Conservation (phyloP, 2,113 vertebrate species). For the Brienomyrus longianalis region DNA sequence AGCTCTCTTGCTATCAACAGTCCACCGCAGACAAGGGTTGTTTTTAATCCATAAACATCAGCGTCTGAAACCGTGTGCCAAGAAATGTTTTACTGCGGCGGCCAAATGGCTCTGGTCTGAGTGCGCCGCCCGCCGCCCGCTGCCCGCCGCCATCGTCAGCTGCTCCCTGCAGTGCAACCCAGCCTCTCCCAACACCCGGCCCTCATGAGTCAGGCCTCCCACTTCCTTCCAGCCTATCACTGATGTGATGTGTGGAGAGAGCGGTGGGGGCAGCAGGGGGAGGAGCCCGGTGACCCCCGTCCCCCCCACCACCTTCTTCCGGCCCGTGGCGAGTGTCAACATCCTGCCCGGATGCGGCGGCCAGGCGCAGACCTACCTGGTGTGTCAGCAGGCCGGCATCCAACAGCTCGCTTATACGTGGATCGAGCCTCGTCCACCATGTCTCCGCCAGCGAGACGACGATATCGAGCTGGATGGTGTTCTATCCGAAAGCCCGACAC, state of each 20-base stretch:
- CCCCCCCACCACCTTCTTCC: background rate
- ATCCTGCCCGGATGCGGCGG: conserved; percentile 28
- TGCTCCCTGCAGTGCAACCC: conserved; percentile 36
- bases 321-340: background rate
- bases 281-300: background rate
- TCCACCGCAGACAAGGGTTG: background rate
- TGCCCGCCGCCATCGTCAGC: conserved; percentile 41
- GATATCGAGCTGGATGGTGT: background rate
- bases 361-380: background rate
- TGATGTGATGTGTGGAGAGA: background rate
- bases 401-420: background rate
- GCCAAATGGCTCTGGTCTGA: background rate
- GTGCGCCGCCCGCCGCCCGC: background rate
- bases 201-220: conserved; percentile 18
- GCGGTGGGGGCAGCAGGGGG: background rate
- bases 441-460: no score
- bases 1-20: background rate
- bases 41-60: background rate
- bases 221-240: conserved; percentile 13
- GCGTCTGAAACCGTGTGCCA: background rate
- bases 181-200: background rate
- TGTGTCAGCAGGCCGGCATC: background rate
- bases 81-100: background rate
- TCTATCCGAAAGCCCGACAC: background rate
- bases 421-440: conserved; percentile 14